Evolutionary conservation across 1,140 invertebrate species (phyloP).

Genomic region (Aphelinus certus): DNA sequence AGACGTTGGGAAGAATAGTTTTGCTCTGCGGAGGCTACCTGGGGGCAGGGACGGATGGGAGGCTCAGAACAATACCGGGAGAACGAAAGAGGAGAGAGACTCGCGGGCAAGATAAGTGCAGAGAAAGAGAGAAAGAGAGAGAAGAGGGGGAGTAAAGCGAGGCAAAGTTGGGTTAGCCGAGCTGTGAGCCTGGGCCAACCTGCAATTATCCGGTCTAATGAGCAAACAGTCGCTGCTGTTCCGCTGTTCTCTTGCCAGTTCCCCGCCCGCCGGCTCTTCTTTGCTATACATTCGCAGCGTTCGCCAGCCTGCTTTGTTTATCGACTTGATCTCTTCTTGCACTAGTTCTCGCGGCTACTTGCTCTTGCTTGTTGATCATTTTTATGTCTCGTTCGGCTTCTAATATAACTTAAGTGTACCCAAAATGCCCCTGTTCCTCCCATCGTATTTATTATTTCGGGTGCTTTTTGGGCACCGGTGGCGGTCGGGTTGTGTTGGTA

Average conservation of each 20-base stretch:
- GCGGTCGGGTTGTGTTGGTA: no score
- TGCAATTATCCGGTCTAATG: conserved; percentile 65
- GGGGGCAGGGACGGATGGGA: conserved; percentile 3
- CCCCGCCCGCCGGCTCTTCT: conserved; percentile 29
- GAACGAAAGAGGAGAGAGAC: background rate
- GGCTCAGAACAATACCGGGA: conserved; percentile 11
- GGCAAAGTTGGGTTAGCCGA: conserved; percentile 46
- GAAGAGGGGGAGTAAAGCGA: conserved; percentile 44
- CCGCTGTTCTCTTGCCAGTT: conserved; percentile 35
- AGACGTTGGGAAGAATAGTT: no score
- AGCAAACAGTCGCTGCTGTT: conserved; percentile 56
- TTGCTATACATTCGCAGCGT: conserved; percentile 21
- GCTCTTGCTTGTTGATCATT: no score
- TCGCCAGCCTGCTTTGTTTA: background rate
- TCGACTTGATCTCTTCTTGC: background rate
- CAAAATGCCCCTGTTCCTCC: no score
- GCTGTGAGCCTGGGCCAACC: conserved; percentile 52
- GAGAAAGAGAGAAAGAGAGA: conserved; percentile 38
- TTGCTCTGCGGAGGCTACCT: no score
- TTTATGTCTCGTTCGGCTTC: no score
- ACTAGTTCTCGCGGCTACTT: no score
- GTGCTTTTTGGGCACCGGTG: no score
- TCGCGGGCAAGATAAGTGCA: conserved; percentile 23
- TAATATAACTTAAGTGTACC: no score
- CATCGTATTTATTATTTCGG: no score